Conservation (phyloP, 2,888 invertebrate species). For the Notocelia uddmanniana region DNA sequence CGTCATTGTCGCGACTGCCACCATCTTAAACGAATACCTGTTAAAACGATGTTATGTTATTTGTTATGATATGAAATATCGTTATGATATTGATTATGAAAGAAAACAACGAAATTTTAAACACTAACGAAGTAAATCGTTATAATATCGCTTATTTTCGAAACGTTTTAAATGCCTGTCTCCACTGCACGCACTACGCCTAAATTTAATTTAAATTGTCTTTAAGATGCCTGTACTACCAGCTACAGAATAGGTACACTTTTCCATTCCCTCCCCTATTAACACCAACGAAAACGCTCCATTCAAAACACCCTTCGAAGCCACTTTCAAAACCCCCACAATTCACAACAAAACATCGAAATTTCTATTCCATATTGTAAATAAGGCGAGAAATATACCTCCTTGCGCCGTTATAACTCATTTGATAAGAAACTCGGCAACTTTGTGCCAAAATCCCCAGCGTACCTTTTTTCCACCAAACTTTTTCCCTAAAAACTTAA, state of each 20-base stretch:
- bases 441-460: conserved; percentile 24
- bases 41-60: no score
- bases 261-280: background rate
- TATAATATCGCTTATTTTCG: no score
- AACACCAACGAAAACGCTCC: conserved; percentile 1
- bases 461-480: conserved; percentile 1
- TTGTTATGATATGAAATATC: no score
- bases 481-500: conserved; percentile 25
- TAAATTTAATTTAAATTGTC: no score
- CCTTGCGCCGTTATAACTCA: conserved; percentile 25
- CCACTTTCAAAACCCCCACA: background rate
- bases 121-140: no score
- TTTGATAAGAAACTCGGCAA: conserved; percentile 23
- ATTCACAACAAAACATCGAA: conserved; percentile 15
- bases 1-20: no score
- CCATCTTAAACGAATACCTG: no score
- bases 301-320: background rate
- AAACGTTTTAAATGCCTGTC: no score
- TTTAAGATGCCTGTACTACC: no score
- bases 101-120: no score
- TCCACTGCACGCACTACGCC: no score
- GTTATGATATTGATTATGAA: no score
- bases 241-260: background rate
- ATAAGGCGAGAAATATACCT: conserved; percentile 20
- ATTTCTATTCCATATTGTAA: conserved; percentile 14